phyloP scores from a whole-genome alignment of 2,888 invertebrate species.

The Rosalia funebris region DNA sequence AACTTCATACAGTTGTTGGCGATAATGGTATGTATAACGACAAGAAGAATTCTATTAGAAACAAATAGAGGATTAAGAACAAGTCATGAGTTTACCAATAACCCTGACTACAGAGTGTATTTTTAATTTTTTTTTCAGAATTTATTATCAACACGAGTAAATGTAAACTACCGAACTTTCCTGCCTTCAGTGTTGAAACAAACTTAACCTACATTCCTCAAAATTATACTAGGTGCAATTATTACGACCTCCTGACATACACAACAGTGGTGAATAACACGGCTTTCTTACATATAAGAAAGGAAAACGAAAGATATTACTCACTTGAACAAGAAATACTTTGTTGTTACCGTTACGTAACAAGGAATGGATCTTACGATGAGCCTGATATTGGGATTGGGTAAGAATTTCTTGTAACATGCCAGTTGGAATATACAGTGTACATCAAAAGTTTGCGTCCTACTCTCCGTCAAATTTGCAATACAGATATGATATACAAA shows the following conservation, averaged over 20 bases:
- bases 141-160: conserved; percentile 45
- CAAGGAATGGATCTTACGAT: conserved; percentile 40
- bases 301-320: conserved; percentile 40
- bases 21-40: background rate
- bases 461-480: too few relatives aligned
- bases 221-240: conserved; percentile 43
- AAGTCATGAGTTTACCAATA: too few relatives aligned
- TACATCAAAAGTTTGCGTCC: too few relatives aligned
- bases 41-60: too few relatives aligned
- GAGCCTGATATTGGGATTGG: conserved; percentile 45
- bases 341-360: conserved; percentile 52
- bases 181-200: conserved; percentile 42
- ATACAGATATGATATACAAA: too few relatives aligned
- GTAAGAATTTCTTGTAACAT: conserved; percentile 34
- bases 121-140: conserved; percentile 33
- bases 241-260: conserved; percentile 43
- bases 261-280: conserved; percentile 41
- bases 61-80: too few relatives aligned
- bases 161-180: conserved; percentile 49
- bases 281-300: conserved; percentile 45
- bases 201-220: conserved; percentile 31
- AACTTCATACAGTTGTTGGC: background rate
- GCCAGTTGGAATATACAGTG: too few relatives aligned
- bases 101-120: too few relatives aligned
- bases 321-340: conserved; percentile 30